Base-by-base conservation (phyloP, 2,113 vertebrate genomes). In the Dipodomys merriami region DNA sequence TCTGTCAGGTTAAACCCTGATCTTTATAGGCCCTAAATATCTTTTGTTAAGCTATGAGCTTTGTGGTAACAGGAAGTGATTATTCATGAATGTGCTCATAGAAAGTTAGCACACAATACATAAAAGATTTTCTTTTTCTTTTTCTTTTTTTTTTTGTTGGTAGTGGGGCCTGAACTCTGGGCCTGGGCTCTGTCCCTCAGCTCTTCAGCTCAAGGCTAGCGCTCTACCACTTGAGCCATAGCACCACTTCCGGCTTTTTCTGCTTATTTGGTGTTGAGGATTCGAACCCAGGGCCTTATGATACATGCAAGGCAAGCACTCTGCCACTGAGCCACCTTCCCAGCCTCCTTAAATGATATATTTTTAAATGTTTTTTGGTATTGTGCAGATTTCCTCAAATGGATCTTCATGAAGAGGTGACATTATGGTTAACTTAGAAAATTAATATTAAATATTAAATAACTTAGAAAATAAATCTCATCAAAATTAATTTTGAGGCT, bases 401-500 rank as follows among this genome's bases (percentile, higher is more conserved):
- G 18, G 3, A 29, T 90, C 6, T 74, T 91, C 23, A 87, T 74
- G 11, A 86, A 94, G 30, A 71, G 1, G 7, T 86, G 65, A 69
- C 18, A 85, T 93, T 93, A 91, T 29, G 44, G 10, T 57, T 86
- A 95, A 91, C 78, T 87, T 25, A 79, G 18, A 35, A n/a, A 57
- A 57, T 57, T 16, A 18, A 57, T 57, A 53, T 53, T 53, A 15
- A 57, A 57, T 57, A 57, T 77, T 83, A 81, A 92, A 83, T 5
- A 95, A 93, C 80, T 0, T 5, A 72, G 22, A 74, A 10, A 78
- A 88, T 57, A 76, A 2, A 69, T 71, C 13, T 25, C 9, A 82
- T 46, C 46, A 87, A 95, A 96, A 93, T 89, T 86, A 86, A 49
- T 77, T 27, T 85, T 90, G 7, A 73, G 1, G 23, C 90, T 86